These are phyloP conservation scores for Balanococcus diminutus DNA, from an alignment of 2,888 invertebrate species.

Conservation along the genomic window DNA sequence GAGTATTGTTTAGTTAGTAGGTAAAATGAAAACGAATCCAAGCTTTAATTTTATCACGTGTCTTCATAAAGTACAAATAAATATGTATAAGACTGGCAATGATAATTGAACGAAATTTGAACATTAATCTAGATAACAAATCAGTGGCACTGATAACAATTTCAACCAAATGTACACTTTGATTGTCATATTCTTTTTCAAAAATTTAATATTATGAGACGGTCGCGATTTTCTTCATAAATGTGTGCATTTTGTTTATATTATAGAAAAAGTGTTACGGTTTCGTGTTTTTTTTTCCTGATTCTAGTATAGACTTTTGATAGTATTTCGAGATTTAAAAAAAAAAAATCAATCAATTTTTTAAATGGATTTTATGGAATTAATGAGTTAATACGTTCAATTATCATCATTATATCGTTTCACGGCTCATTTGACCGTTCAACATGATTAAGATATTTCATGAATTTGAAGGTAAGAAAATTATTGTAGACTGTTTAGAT, in stretches of 20 bases:
- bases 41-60: background rate
- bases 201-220: background rate
- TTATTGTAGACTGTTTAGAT: background rate
- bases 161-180: background rate
- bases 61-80: background rate
- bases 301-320: too few relatives aligned
- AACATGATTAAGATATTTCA: constrained; percentile 1
- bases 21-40: background rate
- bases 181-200: background rate
- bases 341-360: background rate
- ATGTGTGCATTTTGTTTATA: background rate
- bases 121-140: background rate
- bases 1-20: background rate
- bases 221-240: background rate
- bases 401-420: background rate
- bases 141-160: background rate
- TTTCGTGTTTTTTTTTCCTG: background rate
- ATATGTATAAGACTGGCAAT: background rate
- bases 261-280: too few relatives aligned
- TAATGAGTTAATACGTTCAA: background rate
- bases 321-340: too few relatives aligned
- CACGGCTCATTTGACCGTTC: background rate
- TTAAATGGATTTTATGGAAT: background rate
- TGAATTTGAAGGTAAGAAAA: constrained; percentile 7
- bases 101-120: constrained; percentile 1